A percentile compares a stretch with the other conserved stretches of the same genome.
These are phyloP conservation scores for Drosophila imparisetae DNA, from an alignment of 2,888 invertebrate species.

Conservation along the genomic window DNA sequence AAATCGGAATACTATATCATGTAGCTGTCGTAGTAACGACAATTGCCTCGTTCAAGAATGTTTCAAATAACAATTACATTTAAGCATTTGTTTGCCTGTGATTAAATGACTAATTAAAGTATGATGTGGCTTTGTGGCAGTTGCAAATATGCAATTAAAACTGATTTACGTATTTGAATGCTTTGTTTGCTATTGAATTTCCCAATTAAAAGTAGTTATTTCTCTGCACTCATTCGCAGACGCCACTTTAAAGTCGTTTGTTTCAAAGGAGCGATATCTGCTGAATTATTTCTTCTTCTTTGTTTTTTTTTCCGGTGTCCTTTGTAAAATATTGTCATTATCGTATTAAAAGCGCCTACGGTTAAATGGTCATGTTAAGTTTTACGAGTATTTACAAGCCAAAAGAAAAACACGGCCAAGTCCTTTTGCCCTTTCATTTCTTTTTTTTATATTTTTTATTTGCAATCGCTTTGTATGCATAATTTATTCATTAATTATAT, in stretches of 20 bases:
- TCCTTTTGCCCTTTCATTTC: conserved; percentile 18
- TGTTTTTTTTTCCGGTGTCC: conserved; percentile 18
- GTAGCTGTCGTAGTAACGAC: no score
- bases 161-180: background rate
- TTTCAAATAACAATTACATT: background rate
- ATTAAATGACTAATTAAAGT: background rate
- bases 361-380: conserved; percentile 69
- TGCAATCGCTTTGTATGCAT: conserved; percentile 64
- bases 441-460: conserved; percentile 4
- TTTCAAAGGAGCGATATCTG: background rate
- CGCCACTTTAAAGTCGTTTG: background rate
- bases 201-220: background rate
- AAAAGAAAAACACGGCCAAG: conserved; percentile 41
- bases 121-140: background rate
- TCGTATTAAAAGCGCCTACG: conserved; percentile 70
- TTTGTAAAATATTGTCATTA: conserved; percentile 75
- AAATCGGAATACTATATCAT: no score
- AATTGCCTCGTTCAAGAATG: background rate
- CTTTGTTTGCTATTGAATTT: background rate
- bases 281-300: background rate
- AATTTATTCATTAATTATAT: conserved; percentile 74
- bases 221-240: background rate
- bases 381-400: conserved; percentile 63
- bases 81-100: background rate
- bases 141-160: background rate